A percentile compares a stretch with the other conserved stretches of the same genome.
Conservation (phyloP, 2,113 vertebrate species). For the crab-eating macaque (Macaca fascicularis) region DNA sequence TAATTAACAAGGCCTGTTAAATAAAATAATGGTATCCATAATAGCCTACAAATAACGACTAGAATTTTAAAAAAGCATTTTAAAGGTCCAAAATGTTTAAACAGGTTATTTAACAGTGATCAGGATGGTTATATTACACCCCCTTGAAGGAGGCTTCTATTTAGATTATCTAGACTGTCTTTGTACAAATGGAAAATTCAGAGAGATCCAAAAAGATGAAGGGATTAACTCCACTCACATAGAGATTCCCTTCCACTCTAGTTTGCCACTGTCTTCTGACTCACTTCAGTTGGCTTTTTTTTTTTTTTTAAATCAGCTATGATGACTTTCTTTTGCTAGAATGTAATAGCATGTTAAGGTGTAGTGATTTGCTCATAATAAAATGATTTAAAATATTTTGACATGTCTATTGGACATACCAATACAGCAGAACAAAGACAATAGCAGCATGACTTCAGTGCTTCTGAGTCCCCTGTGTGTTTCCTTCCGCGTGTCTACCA, state of each 20-base stretch:
- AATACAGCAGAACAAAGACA: not conserved
- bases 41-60: not conserved
- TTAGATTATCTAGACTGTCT: not conserved
- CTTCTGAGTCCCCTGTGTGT: not conserved
- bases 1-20: slow-evolving; percentile 7
- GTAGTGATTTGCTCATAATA: slow-evolving; percentile 18
- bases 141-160: not conserved
- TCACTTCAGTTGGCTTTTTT: not conserved
- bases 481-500: not conserved
- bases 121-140: not conserved
- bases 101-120: not conserved
- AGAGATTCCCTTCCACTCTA: not conserved
- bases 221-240: not conserved
- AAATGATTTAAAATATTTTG: not conserved
- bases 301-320: not conserved
- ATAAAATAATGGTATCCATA: not conserved
- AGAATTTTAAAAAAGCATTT: not conserved
- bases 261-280: not conserved
- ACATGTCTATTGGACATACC: not conserved
- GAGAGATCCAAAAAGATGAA: not conserved
- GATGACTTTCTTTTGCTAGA: not conserved
- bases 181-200: not conserved
- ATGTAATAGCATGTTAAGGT: not conserved
- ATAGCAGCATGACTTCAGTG: not conserved
- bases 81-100: not conserved